Base-by-base conservation (phyloP, 2,888 invertebrate species). In the Tinea pellionella region DNA sequence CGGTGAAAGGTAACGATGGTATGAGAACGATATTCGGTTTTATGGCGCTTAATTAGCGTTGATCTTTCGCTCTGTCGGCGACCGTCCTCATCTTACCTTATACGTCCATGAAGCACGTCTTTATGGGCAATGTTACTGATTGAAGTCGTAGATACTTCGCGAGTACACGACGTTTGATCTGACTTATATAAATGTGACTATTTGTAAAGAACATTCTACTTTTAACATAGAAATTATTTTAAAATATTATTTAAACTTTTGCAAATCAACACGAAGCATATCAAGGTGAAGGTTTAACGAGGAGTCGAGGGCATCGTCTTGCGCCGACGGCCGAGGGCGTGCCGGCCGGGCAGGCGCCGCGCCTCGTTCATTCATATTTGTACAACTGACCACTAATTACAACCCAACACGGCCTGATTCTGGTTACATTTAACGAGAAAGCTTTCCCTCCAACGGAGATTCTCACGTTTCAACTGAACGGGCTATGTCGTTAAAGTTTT, bases 31-130 rank as follows among this genome's bases (percentile, higher is more conserved):
- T 80, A 80, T 84, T 83, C 70, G 77, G 78, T 80, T 84, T 84
- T 85, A 85, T 82, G 74, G 80, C 69, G 74, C 74, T 80, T 86
- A 86, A 84, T 86, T 85, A 85, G 78, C 74, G 78, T 80, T 73
- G 80, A 73, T 77, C 77, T 77, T 75, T 75, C 74, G 77, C 72
- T 78, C 72, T 73, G 77, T 76, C 76, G 77, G 75, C 73, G 72
- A 66, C 70, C 72, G 58, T 55, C 65, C 62, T 67, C 53, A 70
- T 68, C 66, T 67, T 68, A 63, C 74, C 72, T 59, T 64, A 77
- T 79, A 80, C 68, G 81, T 32, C 37, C 24, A 15, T 37, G 57
- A 15, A 53, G 16, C n/a, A 24, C 18, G 53, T 18, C 24, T 53
- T 53, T 53, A 53, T 53, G 24, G 18, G 19, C 11, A 4, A 13